These are phyloP conservation scores for Margarornis squamiger DNA, from an alignment of 2,797 vertebrate genomes.

Conservation along the genomic window DNA sequence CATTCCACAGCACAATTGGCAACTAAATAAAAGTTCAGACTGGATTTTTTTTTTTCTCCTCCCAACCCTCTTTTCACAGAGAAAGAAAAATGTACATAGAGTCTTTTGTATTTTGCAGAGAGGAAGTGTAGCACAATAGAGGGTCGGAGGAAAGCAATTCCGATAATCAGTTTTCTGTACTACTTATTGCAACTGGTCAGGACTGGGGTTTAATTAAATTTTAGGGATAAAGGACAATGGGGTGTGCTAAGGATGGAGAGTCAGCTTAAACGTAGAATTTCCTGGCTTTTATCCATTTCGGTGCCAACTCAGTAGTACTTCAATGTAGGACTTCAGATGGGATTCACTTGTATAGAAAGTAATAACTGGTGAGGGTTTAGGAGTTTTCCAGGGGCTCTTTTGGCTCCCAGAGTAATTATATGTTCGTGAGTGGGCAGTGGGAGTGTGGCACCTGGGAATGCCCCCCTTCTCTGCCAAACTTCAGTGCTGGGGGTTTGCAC, in stretches of 20 bases:
- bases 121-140: slow-evolving; percentile 70
- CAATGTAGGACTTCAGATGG: slow-evolving; percentile 63
- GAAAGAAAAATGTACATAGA: slow-evolving; percentile 74
- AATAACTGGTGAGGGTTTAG: slow-evolving; percentile 52
- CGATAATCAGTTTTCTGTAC: slow-evolving; percentile 79
- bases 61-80: slow-evolving; percentile 31
- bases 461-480: not conserved
- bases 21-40: slow-evolving; percentile 64
- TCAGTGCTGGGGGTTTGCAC: not conserved
- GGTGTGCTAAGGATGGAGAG: slow-evolving; percentile 59
- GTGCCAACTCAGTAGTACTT: slow-evolving; percentile 66
- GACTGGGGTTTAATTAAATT: slow-evolving; percentile 81
- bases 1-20: slow-evolving; percentile 35
- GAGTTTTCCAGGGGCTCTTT: slow-evolving; percentile 31
- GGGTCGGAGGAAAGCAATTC: slow-evolving; percentile 76
- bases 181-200: slow-evolving; percentile 71
- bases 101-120: slow-evolving; percentile 77
- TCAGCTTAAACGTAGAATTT: slow-evolving; percentile 75
- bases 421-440: not conserved
- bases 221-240: slow-evolving; percentile 73
- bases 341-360: slow-evolving; percentile 62
- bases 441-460: not conserved
- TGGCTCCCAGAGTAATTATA: slow-evolving; percentile 32
- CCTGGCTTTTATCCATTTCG: slow-evolving; percentile 70
- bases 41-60: not conserved